Percentiles rank a stretch among this genome's conserved stretches.
Evolutionary conservation across 2,888 invertebrate genomes (phyloP).

Genomic region (Opisthograptis luteolata): DNA sequence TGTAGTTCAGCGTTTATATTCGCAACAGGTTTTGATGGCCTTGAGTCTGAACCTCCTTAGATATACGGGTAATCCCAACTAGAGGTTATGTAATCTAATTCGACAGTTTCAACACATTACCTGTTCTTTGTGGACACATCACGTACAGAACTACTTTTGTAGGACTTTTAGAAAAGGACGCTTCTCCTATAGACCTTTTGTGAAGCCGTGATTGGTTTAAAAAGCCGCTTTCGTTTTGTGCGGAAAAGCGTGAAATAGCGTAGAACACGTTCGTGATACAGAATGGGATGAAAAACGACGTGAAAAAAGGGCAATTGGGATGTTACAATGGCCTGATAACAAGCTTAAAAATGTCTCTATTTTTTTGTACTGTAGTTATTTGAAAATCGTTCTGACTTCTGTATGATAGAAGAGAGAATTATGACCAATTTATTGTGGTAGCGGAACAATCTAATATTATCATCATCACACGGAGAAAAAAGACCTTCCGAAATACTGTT

Average conservation of each 20-base stretch:
- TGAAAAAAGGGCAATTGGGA: conserved; percentile 15
- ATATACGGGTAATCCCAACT: no score
- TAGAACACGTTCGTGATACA: conserved; percentile 11
- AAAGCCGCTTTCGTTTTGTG: conserved; percentile 26
- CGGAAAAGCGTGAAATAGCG: conserved; percentile 26
- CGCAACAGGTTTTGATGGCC: no score
- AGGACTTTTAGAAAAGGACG: conserved; percentile 7
- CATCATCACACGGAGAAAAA: no score
- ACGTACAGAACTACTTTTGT: background rate
- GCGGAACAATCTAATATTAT: no score
- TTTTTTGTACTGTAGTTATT: no score
- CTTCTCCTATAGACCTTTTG: conserved; percentile 8
- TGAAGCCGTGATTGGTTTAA: conserved; percentile 25
- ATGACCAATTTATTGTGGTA: no score
- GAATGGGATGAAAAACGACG: conserved; percentile 19
- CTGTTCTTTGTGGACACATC: background rate
- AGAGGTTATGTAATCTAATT: no score
- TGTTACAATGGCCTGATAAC: conserved; percentile 9
- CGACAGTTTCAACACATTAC: background rate
- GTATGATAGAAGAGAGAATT: no score
- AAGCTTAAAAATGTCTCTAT: background rate
- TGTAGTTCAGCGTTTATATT: no score
- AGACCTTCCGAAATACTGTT: no score
- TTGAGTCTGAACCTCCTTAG: no score
- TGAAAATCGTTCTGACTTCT: no score